A percentile compares a stretch with the other conserved stretches of the same genome.
Conservation (phyloP, 2,113 vertebrate species). For the Salminus brasiliensis region DNA sequence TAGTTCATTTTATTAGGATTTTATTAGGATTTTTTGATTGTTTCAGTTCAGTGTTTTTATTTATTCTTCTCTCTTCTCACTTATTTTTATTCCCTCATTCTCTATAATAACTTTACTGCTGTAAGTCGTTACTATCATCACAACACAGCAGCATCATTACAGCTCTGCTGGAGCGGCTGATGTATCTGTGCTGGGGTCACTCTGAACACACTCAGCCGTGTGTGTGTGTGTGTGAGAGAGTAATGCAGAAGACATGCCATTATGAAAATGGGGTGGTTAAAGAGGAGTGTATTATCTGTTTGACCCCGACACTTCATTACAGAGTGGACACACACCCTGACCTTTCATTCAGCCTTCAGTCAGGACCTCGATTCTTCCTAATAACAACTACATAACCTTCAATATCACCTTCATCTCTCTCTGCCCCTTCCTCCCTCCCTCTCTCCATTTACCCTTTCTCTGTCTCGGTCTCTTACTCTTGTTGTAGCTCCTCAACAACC, state of each 20-base stretch:
- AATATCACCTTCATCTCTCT: background rate
- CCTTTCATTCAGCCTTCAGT: background rate
- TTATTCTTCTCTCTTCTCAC: too few species aligned
- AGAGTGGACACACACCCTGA: background rate
- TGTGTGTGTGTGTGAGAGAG: background rate
- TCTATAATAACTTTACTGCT: too few species aligned
- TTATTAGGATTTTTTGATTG: too few species aligned
- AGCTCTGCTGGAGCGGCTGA: too few species aligned
- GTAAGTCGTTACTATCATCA: too few species aligned
- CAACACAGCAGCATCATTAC: too few species aligned
- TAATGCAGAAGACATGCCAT: background rate
- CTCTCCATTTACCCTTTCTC: background rate
- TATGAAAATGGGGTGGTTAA: background rate
- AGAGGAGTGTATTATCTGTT: background rate
- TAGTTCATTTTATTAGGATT: too few species aligned
- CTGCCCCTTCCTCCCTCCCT: conserved; percentile 14
- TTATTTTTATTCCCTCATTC: too few species aligned
- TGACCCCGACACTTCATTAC: too few species aligned
- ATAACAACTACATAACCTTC: background rate
- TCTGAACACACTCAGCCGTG: background rate
- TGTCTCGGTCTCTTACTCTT: background rate
- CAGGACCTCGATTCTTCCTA: background rate
- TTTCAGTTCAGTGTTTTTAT: too few species aligned
- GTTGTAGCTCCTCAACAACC: background rate
- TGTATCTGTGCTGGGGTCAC: background rate